Percentiles rank a stretch among this genome's conserved stretches.
These are phyloP conservation scores for Bombus huntii DNA, from an alignment of 1,140 invertebrate species.

Conservation along the genomic window DNA sequence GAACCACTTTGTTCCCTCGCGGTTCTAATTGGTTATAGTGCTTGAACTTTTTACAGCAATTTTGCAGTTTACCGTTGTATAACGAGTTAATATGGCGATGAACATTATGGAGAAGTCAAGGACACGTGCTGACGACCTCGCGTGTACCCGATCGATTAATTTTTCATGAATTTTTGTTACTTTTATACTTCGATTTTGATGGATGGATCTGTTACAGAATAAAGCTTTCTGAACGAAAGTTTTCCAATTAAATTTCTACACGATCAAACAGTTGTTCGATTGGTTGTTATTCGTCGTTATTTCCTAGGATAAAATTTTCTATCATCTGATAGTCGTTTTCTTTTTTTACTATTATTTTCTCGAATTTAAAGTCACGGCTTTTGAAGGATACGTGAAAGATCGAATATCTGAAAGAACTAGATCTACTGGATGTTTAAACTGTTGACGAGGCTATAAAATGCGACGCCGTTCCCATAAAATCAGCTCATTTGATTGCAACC, in stretches of 20 bases:
- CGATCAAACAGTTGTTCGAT: too few species aligned
- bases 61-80: background rate
- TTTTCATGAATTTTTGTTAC: background rate
- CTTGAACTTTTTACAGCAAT: background rate
- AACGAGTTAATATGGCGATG: background rate
- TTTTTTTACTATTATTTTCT: too few species aligned
- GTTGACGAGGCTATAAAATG: background rate
- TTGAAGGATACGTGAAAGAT: too few species aligned
- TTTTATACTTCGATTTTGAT: background rate
- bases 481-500: background rate
- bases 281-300: too few species aligned
- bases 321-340: too few species aligned
- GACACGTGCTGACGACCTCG: background rate
- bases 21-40: constrained; percentile 9
- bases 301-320: too few species aligned
- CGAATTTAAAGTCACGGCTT: too few species aligned
- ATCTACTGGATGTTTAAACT: background rate
- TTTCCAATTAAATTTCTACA: too few species aligned
- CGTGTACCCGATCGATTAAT: background rate
- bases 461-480: background rate
- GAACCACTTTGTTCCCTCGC: background rate
- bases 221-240: background rate
- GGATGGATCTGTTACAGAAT: background rate
- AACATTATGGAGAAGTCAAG: background rate
- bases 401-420: too few species aligned